Conservation (phyloP, 2,113 vertebrate species). For the Ceyx cyanopectus region DNA sequence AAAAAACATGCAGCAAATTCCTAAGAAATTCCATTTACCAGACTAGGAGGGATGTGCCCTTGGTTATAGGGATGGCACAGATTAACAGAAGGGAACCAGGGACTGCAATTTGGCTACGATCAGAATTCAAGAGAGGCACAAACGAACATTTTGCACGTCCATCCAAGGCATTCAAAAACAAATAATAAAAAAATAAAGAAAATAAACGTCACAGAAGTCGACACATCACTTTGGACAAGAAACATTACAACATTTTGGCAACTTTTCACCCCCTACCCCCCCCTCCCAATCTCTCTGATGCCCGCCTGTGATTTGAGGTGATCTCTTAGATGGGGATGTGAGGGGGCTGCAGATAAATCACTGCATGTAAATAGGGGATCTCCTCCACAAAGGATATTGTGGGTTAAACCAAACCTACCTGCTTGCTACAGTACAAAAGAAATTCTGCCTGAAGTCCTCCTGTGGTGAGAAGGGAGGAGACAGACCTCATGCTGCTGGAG, state of each 20-base stretch:
- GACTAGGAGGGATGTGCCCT: conserved; percentile 51
- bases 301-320: conserved; percentile 11
- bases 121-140: conserved; percentile 70
- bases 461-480: not conserved
- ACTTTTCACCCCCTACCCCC: conserved; percentile 27
- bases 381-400: not conserved
- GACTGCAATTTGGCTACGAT: conserved; percentile 40
- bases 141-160: conserved; percentile 59
- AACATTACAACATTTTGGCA: conserved; percentile 71
- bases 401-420: conserved; percentile 12
- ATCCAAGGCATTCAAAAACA: conserved; percentile 72
- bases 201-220: conserved; percentile 52
- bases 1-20: conserved; percentile 60
- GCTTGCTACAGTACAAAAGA: conserved; percentile 49
- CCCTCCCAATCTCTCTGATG: conserved; percentile 4
- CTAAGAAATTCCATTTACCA: conserved; percentile 59
- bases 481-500: conserved; percentile 10
- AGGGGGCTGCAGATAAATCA: not conserved
- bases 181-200: not conserved
- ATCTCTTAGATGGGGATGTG: not conserved
- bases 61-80: conserved; percentile 7
- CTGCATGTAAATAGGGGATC: not conserved
- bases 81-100: not conserved
- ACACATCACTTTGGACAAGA: conserved; percentile 68
- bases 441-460: conserved; percentile 12